Evolutionary conservation across 2,113 vertebrate genomes (phyloP).

Genomic region (Hyla sarda): DNA sequence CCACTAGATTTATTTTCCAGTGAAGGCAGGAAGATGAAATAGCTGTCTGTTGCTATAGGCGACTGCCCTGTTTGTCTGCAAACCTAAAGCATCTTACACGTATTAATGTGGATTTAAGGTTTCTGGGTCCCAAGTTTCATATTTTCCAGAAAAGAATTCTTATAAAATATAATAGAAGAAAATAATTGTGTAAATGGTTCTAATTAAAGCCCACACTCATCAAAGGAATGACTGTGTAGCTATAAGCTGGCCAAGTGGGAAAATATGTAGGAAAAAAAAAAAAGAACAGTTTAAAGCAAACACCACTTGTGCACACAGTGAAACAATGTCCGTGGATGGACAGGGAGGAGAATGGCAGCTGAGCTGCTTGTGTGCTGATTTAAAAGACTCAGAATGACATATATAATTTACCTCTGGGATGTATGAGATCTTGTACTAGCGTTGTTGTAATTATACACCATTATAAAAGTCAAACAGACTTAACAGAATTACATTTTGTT

Average conservation of each 20-base stretch:
- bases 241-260: background rate
- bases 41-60: background rate
- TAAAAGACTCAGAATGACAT: background rate
- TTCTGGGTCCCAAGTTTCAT: background rate
- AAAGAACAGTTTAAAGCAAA: background rate
- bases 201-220: constrained; percentile 42
- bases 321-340: background rate
- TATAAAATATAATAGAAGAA: background rate
- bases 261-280: background rate
- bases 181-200: constrained; percentile 39
- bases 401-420: background rate
- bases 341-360: background rate
- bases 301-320: constrained; percentile 9
- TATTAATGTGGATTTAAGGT: background rate
- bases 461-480: no score
- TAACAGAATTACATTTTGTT: no score
- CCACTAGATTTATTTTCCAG: background rate
- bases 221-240: background rate
- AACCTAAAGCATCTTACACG: background rate
- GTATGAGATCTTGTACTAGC: background rate
- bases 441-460: no score
- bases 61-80: background rate
- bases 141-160: background rate
- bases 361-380: background rate
- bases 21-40: background rate